A percentile compares a stretch with the other conserved stretches of the same genome.
Evolutionary conservation across 2,113 vertebrate species (phyloP).

Genomic region (Pygathrix nemaeus): DNA sequence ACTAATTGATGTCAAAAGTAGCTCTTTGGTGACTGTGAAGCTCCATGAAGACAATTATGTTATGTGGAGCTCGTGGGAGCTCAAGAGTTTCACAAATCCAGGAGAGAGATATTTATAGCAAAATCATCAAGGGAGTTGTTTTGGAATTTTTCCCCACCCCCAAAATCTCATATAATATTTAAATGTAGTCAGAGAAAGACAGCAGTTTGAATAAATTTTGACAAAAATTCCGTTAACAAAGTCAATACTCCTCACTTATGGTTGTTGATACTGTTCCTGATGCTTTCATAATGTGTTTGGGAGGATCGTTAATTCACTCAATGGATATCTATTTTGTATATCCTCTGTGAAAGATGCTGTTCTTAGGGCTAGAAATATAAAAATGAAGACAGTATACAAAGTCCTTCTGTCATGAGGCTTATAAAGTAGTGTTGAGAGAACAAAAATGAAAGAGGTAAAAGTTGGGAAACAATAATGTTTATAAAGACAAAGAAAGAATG

Average conservation of each 20-base stretch:
- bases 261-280: neutral
- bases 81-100: neutral
- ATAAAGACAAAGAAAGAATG: neutral
- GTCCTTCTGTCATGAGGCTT: neutral
- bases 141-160: neutral
- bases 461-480: neutral
- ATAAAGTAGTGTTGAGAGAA: neutral
- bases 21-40: neutral
- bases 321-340: slow-evolving; percentile 2
- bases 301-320: neutral
- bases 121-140: neutral
- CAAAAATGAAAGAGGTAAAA: neutral
- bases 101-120: neutral
- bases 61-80: neutral
- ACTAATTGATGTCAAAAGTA: slow-evolving; percentile 56
- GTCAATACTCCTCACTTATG: neutral
- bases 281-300: neutral
- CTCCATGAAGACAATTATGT: slow-evolving; percentile 25
- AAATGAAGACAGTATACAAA: neutral
- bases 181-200: neutral
- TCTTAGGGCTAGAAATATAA: neutral
- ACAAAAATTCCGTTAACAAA: neutral
- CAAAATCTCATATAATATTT: slow-evolving; percentile 10
- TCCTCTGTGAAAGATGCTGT: neutral
- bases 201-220: slow-evolving; percentile 13